These are phyloP conservation scores for Anarhynchus alexandrinus DNA, from an alignment of 2,113 vertebrate species.

Conservation along the genomic window DNA sequence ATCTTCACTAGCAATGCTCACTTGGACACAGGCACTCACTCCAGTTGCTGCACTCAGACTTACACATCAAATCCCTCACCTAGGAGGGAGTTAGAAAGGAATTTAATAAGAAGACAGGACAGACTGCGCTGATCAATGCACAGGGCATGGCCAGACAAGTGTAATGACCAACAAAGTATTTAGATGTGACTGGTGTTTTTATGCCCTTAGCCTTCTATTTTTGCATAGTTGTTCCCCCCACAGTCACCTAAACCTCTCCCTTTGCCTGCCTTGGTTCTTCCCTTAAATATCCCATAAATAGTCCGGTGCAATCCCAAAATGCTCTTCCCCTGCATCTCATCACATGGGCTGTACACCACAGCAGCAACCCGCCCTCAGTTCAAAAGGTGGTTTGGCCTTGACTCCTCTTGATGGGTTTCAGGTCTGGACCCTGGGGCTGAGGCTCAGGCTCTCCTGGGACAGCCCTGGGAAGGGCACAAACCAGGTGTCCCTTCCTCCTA, in stretches of 20 bases:
- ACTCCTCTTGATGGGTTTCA: not conserved
- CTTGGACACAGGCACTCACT: too few relatives aligned
- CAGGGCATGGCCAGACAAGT: not conserved
- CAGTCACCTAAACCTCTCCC: not conserved
- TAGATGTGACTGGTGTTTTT: not conserved
- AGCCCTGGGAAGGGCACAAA: not conserved
- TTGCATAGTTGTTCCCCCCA: too few relatives aligned
- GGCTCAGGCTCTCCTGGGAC: not conserved
- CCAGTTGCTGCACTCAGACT: too few relatives aligned
- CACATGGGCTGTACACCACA: rapidly evolving
- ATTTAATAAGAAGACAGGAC: not conserved
- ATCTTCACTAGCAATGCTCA: too few relatives aligned
- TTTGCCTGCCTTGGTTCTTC: not conserved
- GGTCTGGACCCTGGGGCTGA: not conserved
- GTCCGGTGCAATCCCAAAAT: not conserved
- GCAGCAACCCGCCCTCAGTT: not conserved
- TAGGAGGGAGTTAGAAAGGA: not conserved
- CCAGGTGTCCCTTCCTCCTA: not conserved
- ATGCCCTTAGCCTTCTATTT: not conserved
- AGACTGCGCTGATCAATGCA: not conserved
- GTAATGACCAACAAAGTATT: not conserved
- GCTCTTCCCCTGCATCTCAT: not conserved
- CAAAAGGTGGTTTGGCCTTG: not conserved
- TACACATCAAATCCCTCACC: too few relatives aligned
- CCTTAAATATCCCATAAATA: too few relatives aligned